A percentile compares a stretch with the other conserved stretches of the same genome.
Evolutionary conservation across 2,113 vertebrate genomes (phyloP).

Genomic region (Gymnogyps californianus): DNA sequence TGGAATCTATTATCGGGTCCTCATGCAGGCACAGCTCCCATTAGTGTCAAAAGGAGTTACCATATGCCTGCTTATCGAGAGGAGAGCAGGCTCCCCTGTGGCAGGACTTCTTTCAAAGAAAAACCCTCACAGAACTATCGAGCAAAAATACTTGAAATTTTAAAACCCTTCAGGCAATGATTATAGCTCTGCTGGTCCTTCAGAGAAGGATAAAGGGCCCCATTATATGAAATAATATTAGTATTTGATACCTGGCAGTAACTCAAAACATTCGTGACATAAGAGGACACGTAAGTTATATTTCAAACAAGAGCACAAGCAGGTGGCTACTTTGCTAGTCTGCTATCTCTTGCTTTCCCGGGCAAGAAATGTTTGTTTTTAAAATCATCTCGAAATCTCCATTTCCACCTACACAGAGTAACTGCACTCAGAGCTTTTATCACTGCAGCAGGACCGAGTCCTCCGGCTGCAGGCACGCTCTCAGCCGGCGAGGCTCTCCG

Average conservation of each 20-base stretch:
- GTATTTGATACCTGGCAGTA: not conserved
- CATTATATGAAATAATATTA: not conserved
- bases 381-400: not conserved
- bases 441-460: not conserved
- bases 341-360: not conserved
- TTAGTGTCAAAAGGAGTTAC: not conserved
- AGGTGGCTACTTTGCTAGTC: not conserved
- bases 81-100: not conserved
- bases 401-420: not conserved
- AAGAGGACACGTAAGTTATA: not conserved
- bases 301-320: not conserved
- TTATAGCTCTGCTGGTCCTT: not conserved
- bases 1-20: not conserved
- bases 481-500: not conserved
- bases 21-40: not conserved
- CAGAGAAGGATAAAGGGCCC: not conserved
- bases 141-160: not conserved
- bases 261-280: not conserved
- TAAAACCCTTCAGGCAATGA: not conserved
- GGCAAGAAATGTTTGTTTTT: not conserved
- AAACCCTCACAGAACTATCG: not conserved
- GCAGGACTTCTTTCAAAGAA: not conserved
- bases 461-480: not conserved
- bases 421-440: not conserved
- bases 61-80: not conserved